These are phyloP conservation scores for Ramphastos sulfuratus DNA, from an alignment of 2,113 vertebrate species.

Conservation along the genomic window DNA sequence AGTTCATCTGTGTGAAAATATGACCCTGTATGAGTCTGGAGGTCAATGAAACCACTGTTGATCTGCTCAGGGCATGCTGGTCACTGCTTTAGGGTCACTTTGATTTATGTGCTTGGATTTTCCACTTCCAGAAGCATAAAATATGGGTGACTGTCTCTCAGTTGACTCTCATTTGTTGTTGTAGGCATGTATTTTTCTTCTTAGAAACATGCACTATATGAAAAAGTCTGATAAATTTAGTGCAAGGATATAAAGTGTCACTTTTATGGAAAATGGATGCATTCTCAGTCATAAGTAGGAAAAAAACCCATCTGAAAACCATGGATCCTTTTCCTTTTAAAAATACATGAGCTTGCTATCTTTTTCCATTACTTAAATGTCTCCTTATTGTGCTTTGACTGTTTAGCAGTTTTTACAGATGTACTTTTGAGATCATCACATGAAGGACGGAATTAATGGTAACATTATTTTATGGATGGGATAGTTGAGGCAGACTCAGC, in stretches of 20 bases:
- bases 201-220: neutral
- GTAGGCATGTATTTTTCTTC: neutral
- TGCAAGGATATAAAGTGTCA: neutral
- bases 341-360: neutral
- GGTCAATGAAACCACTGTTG: slow-evolving; percentile 63
- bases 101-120: slow-evolving; percentile 67
- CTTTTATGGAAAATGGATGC: neutral
- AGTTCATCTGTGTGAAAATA: slow-evolving; percentile 71
- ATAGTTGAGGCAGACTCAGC: neutral
- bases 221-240: neutral
- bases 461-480: neutral
- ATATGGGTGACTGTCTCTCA: slow-evolving; percentile 14
- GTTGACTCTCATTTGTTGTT: neutral
- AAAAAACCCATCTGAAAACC: neutral
- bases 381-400: neutral
- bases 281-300: neutral
- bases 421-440: neutral
- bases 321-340: neutral
- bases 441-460: neutral
- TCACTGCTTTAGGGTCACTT: slow-evolving; percentile 57
- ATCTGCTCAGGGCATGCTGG: slow-evolving; percentile 59
- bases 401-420: neutral
- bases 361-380: neutral
- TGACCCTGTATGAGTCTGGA: slow-evolving; percentile 49
- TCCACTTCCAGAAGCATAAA: slow-evolving; percentile 53